phyloP scores from a whole-genome alignment of 2,797 vertebrate genomes.

The Gallinago nigripennis region DNA sequence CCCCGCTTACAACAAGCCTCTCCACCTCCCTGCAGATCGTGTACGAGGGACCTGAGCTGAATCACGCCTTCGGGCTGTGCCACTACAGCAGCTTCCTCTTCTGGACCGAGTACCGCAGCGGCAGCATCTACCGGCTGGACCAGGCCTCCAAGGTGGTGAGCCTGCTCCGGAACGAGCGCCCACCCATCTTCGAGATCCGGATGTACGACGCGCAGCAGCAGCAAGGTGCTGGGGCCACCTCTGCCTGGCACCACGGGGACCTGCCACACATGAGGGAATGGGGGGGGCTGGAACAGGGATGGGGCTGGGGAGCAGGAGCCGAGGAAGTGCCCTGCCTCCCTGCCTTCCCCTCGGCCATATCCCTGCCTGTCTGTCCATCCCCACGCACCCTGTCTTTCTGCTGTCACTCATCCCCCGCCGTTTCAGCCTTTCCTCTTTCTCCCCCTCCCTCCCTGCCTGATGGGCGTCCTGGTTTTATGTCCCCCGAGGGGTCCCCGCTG shows the following conservation, averaged over 20 bases:
- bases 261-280: accelerated
- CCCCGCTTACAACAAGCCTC: neutral
- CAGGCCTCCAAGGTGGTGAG: conserved; percentile 86
- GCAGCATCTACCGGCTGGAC: conserved; percentile 93
- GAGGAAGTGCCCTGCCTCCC: neutral
- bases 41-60: conserved; percentile 93
- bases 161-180: conserved; percentile 91
- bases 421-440: neutral
- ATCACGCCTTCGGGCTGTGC: conserved; percentile 94
- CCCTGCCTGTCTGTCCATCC: neutral
- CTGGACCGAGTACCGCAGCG: conserved; percentile 97
- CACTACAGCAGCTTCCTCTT: conserved; percentile 94
- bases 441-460: neutral
- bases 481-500: neutral
- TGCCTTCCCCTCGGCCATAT: neutral
- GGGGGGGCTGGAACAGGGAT: neutral
- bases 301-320: neutral
- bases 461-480: neutral
- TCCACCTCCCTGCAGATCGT: conserved; percentile 79
- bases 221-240: conserved; percentile 81
- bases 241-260: accelerated
- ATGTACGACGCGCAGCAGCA: conserved; percentile 97
- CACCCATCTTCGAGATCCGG: conserved; percentile 96
- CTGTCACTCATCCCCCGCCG: neutral
- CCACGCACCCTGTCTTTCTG: accelerated